These are phyloP conservation scores for Seira sanloemensis DNA, from an alignment of 2,888 invertebrate genomes.

Conservation along the genomic window DNA sequence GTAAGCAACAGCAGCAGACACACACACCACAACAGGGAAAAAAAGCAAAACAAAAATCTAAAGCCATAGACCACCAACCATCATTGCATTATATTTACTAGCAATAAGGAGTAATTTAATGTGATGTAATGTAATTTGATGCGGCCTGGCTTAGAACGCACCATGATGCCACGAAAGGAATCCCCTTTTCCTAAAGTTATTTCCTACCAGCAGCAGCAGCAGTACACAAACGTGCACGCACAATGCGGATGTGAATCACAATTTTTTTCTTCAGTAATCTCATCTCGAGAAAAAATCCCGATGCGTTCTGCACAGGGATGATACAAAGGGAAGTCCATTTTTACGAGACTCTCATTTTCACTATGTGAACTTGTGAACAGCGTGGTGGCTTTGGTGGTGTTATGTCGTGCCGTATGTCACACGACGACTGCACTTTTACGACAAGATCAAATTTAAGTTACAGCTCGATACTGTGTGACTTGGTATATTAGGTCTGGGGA, in stretches of 20 bases:
- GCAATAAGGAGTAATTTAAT: constrained; percentile 64
- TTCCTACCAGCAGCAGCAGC: not conserved
- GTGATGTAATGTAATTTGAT: constrained; percentile 70
- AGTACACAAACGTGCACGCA: too few relatives aligned
- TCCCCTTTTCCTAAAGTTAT: not conserved
- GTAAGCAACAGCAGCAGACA: too few relatives aligned
- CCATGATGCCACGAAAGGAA: constrained; percentile 31
- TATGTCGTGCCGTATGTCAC: constrained; percentile 36
- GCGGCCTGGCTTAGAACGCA: constrained; percentile 54
- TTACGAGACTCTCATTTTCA: constrained; percentile 32
- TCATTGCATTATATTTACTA: constrained; percentile 21
- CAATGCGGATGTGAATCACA: too few relatives aligned
- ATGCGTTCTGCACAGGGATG: too few relatives aligned
- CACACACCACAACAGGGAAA: too few relatives aligned
- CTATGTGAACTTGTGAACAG: constrained; percentile 56
- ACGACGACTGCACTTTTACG: constrained; percentile 37
- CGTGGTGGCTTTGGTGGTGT: constrained; percentile 22
- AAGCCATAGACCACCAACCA: constrained; percentile 20
- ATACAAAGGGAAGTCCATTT: constrained; percentile 58
- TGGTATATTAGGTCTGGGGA: constrained; percentile 23
- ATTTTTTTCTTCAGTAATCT: constrained; percentile 44
- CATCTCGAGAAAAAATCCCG: constrained; percentile 32
- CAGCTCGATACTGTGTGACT: constrained; percentile 12
- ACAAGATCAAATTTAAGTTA: constrained; percentile 54
- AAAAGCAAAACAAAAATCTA: too few relatives aligned